These are phyloP conservation scores for Drosophila leontia DNA, from an alignment of 1,140 invertebrate genomes.

Conservation along the genomic window DNA sequence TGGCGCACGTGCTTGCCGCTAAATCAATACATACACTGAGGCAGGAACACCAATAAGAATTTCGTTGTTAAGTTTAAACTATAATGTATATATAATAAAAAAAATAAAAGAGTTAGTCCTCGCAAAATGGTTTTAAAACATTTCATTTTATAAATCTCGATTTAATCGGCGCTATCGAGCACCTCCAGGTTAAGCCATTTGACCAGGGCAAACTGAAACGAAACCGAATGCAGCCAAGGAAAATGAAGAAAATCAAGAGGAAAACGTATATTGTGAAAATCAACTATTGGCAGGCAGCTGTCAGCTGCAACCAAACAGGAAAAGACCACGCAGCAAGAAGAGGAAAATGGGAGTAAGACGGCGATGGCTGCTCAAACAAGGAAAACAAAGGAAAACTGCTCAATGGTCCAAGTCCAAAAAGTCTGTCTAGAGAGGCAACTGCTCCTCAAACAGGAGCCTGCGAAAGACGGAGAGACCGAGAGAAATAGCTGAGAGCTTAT, in stretches of 20 bases:
- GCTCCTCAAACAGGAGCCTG: slow-evolving; percentile 57
- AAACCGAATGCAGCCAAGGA: slow-evolving; percentile 54
- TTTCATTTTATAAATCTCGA: background rate
- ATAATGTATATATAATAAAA: background rate
- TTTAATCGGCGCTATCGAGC: slow-evolving; percentile 16
- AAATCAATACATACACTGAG: slow-evolving; percentile 76
- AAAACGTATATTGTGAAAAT: slow-evolving; percentile 78
- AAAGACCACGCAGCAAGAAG: slow-evolving; percentile 23
- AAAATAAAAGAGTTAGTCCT: background rate
- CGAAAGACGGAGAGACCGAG: slow-evolving; percentile 1
- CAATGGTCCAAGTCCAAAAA: slow-evolving; percentile 39
- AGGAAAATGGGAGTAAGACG: slow-evolving; percentile 17
- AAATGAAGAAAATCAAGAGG: slow-evolving; percentile 72
- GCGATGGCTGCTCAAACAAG: slow-evolving; percentile 60
- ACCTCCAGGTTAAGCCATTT: slow-evolving; percentile 11
- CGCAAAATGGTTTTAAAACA: background rate
- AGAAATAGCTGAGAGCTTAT: slow-evolving; percentile 47
- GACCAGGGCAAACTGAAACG: slow-evolving; percentile 21
- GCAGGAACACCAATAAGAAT: slow-evolving; percentile 33
- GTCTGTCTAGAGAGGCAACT: slow-evolving; percentile 51
- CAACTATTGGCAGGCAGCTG: slow-evolving; percentile 81
- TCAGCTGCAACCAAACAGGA: slow-evolving; percentile 64
- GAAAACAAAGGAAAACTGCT: slow-evolving; percentile 65
- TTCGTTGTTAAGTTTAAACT: slow-evolving; percentile 13
- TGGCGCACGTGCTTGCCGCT: slow-evolving; percentile 71